Percentiles rank a stretch among this genome's conserved stretches.
phyloP scores from a whole-genome alignment of 1,140 invertebrate genomes.

The Drosophila arawakana region DNA sequence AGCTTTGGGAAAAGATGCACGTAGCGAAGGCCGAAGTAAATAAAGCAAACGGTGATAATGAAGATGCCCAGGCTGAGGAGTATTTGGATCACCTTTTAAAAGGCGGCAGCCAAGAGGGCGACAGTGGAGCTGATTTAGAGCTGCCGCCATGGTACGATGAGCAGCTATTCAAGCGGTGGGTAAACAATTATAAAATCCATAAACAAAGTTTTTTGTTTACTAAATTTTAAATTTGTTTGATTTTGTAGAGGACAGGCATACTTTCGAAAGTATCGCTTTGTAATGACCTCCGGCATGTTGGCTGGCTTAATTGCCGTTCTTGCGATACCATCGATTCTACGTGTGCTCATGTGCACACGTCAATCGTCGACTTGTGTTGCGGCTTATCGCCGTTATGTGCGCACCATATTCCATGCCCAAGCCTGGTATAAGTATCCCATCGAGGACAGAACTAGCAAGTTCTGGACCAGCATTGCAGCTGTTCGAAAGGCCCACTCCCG shows the following conservation, averaged over 20 bases:
- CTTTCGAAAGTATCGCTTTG: constrained; percentile 87
- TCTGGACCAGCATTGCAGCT: constrained; percentile 88
- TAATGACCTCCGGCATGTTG: constrained; percentile 87
- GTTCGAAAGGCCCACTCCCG: constrained; percentile 88
- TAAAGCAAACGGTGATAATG: constrained; percentile 25
- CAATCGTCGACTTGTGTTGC: constrained; percentile 87
- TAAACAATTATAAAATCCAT: constrained; percentile 18
- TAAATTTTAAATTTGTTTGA: constrained; percentile 3
- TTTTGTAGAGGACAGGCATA: constrained; percentile 87
- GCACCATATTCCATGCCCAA: constrained; percentile 89
- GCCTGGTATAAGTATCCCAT: constrained; percentile 89
- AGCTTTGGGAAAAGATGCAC: constrained; percentile 52
- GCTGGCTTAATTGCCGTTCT: constrained; percentile 88
- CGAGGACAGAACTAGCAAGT: constrained; percentile 53
- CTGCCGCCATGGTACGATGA: constrained; percentile 87
- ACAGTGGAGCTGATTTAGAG: constrained; percentile 72
- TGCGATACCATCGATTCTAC: constrained; percentile 87
- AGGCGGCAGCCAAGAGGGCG: constrained; percentile 72
- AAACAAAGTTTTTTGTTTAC: not conserved
- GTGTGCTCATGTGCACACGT: constrained; percentile 88
- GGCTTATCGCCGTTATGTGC: constrained; percentile 91
- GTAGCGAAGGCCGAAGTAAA: constrained; percentile 11
- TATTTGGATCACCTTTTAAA: constrained; percentile 71
- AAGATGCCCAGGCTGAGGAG: constrained; percentile 21
- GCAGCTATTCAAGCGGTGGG: constrained; percentile 86